Base-by-base conservation (phyloP, 2,888 invertebrate genomes). In the Toxonevra muliebris region DNA sequence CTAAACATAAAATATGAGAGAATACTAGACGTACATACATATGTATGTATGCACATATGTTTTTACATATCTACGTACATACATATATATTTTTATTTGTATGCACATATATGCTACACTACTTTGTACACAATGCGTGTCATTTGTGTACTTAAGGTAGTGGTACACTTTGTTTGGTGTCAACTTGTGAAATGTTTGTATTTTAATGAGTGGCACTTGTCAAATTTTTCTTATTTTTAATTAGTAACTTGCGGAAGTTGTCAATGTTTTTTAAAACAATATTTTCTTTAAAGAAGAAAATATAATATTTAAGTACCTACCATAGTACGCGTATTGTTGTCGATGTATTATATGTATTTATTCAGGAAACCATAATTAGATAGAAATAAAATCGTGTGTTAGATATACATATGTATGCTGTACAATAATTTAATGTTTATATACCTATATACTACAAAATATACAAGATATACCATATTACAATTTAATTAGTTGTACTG, bases 171-270 rank as follows among this genome's bases (percentile, higher is more conserved):
- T 48, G 48, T 48, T 48, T 48, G 48, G 48, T 48, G 48, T 48
- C 48, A 48, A 48, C 48, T 48, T 9, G 48, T 48, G 48, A 48
- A 48, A 48, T 48, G 48, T 48, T 48, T 48, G 11, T 48, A 15
- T 48, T 48, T 48, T 48, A 48, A 48, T 48, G 48, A 48, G 48
- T 48, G 48, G 48, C 48, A 48, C 48, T 48, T 48, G 48, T 48
- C 48, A 48, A 48, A 15, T 48, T 48, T 48, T n/a, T 48, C 11
- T n/a, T 5, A 10, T 48, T 48, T 15, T 48, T 48, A 48, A 48
- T 48, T 48, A 48, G 48, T 48, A 48, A 5, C 48, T 13, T 48
- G 48, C 48, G 48, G 48, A 48, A 48, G 48, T 48, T 8, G 48
- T 48, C 48, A 7, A 48, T 48, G 15, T 11, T 5, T 48, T 48